Conservation (phyloP, 2,113 vertebrate species). For the Melanerpes aurifrons region DNA sequence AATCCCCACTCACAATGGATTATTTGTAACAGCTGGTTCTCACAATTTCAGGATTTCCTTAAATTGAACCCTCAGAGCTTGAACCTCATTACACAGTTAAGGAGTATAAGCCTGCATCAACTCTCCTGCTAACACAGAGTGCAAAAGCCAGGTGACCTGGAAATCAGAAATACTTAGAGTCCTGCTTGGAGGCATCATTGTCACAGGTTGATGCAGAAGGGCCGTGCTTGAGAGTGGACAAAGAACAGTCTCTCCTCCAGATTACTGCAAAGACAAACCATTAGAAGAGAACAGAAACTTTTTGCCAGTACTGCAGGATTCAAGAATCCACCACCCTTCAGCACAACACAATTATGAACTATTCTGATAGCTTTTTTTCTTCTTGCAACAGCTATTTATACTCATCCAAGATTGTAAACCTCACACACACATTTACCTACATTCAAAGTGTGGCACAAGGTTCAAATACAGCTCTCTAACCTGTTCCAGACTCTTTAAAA, state of each 20-base stretch:
- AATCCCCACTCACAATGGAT: constrained; percentile 39
- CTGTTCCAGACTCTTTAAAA: neutral
- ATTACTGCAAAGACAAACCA: neutral
- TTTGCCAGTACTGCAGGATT: neutral
- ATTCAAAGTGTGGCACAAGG: neutral
- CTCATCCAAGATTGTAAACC: neutral
- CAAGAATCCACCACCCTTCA: neutral
- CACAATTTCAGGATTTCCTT: constrained; percentile 54
- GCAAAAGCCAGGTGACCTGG: neutral
- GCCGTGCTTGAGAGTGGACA: neutral
- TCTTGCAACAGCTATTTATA: neutral
- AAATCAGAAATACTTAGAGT: neutral
- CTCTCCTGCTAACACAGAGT: neutral
- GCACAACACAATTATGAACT: neutral
- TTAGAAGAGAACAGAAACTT: neutral
- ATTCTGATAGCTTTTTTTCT: neutral
- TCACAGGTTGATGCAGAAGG: neutral
- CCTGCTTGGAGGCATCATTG: neutral
- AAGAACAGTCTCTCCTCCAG: neutral
- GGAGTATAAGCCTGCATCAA: neutral
- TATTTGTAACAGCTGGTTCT: constrained; percentile 35
- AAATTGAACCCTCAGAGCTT: constrained; percentile 38
- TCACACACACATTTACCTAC: neutral
- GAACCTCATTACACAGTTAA: constrained; percentile 12
- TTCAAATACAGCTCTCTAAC: neutral